These are phyloP conservation scores for Spermophilus dauricus DNA, from an alignment of 2,113 vertebrate species.

Conservation along the genomic window DNA sequence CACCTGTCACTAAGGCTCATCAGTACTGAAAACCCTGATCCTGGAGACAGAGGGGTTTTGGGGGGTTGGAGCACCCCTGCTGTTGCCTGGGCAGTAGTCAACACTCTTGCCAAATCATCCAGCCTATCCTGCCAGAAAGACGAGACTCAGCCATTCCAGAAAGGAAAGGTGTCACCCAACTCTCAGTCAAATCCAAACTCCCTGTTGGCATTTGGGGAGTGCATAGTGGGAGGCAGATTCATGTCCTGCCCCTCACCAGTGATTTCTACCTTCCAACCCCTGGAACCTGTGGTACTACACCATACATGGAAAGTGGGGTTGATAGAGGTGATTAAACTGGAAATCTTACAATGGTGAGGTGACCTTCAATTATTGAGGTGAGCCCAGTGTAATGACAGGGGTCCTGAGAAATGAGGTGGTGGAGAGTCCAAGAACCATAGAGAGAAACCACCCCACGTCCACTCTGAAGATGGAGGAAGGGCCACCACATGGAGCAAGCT, in stretches of 20 bases:
- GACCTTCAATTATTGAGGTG: not conserved
- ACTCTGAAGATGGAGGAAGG: not conserved
- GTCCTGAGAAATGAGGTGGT: not conserved
- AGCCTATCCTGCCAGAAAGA: not conserved
- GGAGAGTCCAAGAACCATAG: not conserved
- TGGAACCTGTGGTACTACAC: not conserved
- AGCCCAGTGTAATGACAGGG: not conserved
- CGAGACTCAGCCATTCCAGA: not conserved
- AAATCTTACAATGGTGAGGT: not conserved
- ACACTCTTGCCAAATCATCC: not conserved
- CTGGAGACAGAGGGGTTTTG: not conserved
- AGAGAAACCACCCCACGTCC: not conserved
- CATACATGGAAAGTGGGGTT: not conserved
- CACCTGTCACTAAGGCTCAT: not conserved
- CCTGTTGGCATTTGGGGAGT: not conserved
- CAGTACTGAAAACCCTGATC: not conserved
- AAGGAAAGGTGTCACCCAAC: not conserved
- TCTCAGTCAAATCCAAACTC: not conserved
- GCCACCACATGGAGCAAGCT: not conserved
- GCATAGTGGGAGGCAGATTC: not conserved
- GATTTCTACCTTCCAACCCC: not conserved
- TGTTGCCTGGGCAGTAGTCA: no score
- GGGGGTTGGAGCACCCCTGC: not conserved
- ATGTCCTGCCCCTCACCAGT: no score
- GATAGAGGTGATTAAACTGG: not conserved